A percentile compares a stretch with the other conserved stretches of the same genome.
phyloP scores from a whole-genome alignment of 2,888 invertebrate species.

The Diarsia rubi region DNA sequence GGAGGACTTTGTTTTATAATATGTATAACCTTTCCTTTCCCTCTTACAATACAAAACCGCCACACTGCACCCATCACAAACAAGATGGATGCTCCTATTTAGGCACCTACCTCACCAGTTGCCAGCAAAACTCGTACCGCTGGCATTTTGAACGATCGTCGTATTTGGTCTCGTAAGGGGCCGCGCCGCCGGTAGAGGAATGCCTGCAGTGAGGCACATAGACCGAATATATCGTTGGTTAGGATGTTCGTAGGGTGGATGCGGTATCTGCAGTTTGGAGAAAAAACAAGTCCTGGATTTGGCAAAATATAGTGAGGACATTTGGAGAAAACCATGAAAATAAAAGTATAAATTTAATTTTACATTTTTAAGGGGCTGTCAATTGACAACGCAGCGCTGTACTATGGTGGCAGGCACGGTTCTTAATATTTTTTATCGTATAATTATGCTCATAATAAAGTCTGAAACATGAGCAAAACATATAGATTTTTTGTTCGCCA shows the following conservation, averaged over 20 bases:
- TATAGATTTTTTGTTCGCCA: too few species aligned
- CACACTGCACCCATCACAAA: neutral
- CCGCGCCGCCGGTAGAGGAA: slow-evolving; percentile 31
- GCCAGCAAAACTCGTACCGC: slow-evolving; percentile 36
- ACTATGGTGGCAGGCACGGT: too few species aligned
- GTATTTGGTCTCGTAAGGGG: slow-evolving; percentile 17
- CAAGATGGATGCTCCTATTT: slow-evolving; percentile 34
- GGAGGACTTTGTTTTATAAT: too few species aligned
- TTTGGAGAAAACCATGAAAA: too few species aligned
- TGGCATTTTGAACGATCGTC: slow-evolving; percentile 48
- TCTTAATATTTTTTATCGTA: too few species aligned
- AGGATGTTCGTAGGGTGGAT: slow-evolving; percentile 7
- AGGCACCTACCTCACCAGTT: slow-evolving; percentile 24
- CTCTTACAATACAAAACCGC: neutral
- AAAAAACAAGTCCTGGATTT: too few species aligned
- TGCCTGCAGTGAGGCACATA: slow-evolving; percentile 31
- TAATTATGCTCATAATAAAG: too few species aligned
- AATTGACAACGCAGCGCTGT: too few species aligned
- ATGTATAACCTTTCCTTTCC: neutral
- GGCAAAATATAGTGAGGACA: too few species aligned
- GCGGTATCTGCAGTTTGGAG: slow-evolving; percentile 11
- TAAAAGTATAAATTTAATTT: too few species aligned
- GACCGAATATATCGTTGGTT: slow-evolving; percentile 44
- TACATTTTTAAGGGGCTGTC: too few species aligned
- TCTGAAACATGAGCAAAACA: too few species aligned